phyloP scores from a whole-genome alignment of 2,888 invertebrate genomes.

The Steinernema hermaphroditum region DNA sequence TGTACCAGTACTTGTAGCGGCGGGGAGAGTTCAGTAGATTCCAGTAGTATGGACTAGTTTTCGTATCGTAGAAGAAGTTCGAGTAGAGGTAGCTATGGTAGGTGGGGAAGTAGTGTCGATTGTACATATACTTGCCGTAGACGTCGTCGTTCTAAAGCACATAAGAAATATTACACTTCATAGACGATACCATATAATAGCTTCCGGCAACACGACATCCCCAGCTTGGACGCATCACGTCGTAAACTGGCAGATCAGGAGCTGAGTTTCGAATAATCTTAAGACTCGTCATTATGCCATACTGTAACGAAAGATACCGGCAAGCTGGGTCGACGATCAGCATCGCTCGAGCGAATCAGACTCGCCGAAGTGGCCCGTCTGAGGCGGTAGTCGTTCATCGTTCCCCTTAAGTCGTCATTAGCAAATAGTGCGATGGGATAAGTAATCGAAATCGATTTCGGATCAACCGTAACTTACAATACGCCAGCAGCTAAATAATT shows the following conservation, averaged over 20 bases:
- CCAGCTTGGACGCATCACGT: slow-evolving; percentile 18
- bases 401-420: background rate
- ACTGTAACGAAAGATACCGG: background rate
- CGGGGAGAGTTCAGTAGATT: slow-evolving; percentile 13
- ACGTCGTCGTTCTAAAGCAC: slow-evolving; percentile 15
- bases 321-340: background rate
- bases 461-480: slow-evolving; percentile 21
- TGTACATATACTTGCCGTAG: slow-evolving; percentile 25
- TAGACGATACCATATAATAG: slow-evolving; percentile 13
- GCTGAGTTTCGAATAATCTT: slow-evolving; percentile 20
- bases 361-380: slow-evolving; percentile 21
- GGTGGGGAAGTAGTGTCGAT: slow-evolving; percentile 30
- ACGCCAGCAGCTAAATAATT: slow-evolving; percentile 5
- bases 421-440: background rate
- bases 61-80: slow-evolving; percentile 28
- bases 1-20: slow-evolving; percentile 31
- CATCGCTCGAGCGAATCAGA: background rate
- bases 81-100: slow-evolving; percentile 29
- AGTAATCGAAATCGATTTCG: background rate
- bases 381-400: slow-evolving; percentile 29
- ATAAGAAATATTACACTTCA: background rate
- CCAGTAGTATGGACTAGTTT: slow-evolving; percentile 27
- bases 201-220: slow-evolving; percentile 13
- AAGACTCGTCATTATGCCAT: too few species aligned
- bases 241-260: slow-evolving; percentile 22